These are phyloP conservation scores for Bettongia penicillata DNA, from an alignment of 2,113 vertebrate species.

Conservation along the genomic window DNA sequence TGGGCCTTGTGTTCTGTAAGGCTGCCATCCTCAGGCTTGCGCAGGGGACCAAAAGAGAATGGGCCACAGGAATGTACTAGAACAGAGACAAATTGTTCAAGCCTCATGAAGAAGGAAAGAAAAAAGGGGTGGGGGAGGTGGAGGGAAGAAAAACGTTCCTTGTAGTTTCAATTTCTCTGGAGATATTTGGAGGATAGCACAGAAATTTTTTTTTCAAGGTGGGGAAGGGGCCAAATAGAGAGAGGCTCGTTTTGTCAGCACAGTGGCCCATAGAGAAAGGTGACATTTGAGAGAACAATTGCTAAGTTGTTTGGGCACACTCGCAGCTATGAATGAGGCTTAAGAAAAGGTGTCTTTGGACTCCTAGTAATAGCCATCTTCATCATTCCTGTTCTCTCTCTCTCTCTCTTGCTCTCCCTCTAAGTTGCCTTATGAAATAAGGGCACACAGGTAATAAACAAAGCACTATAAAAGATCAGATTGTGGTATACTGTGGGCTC, in stretches of 20 bases:
- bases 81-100: conserved; percentile 83
- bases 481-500: conserved; percentile 69
- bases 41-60: conserved; percentile 76
- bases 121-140: conserved; percentile 51
- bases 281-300: conserved; percentile 86
- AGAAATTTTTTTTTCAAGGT: conserved; percentile 72
- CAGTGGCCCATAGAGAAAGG: conserved; percentile 81
- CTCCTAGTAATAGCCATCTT: conserved; percentile 81
- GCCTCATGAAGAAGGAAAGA: conserved; percentile 73
- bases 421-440: conserved; percentile 81
- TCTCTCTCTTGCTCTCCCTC: conserved; percentile 70
- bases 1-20: conserved; percentile 76
- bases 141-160: conserved; percentile 78
- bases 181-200: conserved; percentile 81
- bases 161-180: conserved; percentile 78
- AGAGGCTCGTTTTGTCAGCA: conserved; percentile 74
- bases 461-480: conserved; percentile 80
- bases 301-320: conserved; percentile 80
- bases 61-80: conserved; percentile 81
- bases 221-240: neutral
- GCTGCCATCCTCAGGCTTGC: conserved; percentile 63
- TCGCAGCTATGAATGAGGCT: conserved; percentile 83
- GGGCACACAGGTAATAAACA: conserved; percentile 77
- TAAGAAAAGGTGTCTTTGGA: conserved; percentile 86
- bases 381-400: conserved; percentile 68